Base-by-base conservation (phyloP, 2,113 vertebrate species). In the Podocnemis expansa region DNA sequence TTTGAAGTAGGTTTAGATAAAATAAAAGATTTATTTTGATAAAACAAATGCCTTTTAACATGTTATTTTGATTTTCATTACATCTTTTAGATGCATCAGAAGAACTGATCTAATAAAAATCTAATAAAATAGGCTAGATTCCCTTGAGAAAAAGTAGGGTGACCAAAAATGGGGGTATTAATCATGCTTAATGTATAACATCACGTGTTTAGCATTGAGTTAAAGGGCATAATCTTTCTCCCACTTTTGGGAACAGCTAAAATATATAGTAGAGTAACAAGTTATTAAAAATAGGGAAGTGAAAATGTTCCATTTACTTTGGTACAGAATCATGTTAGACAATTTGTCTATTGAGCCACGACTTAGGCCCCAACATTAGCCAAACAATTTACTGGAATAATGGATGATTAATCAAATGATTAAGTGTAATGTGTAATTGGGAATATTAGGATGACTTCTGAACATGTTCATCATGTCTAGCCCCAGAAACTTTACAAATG, bases 351-450 rank as follows among this genome's bases (percentile, higher is more conserved):
- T 82, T 87, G 70, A 80, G 60, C 89, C 8, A 24, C 84, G 52
- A 70, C 0, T 0, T 47, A 92, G 34, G 34, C 14, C 1, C 0
- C 88, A 81, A 25, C 5, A 87, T 92, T 93, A 93, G 67, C 55
- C 24, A 80, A 89, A 11, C 91, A n/a, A 89, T 90, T 92, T 89
- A 75, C 83, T 92, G 78, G 78, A 16, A 55, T 54, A 89, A 81
- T 9, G 31, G 76, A 21, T 34, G 14, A 52, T 85, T 5, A 76
- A 43, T 51, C 63, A 9, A 93, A 90, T 90, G 29, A 34, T 31
- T 91, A 22, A 70, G 8, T 91, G 63, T 16, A 81, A 87, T 90
- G 84, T 24, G 17, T 76, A 0, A 11, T 29, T 31, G 84, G 89
- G 81, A 94, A 85, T 14, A 78, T 12, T 58, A 70, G 91, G 80